Evolutionary conservation across 92 coral and sea anemone species (phyloP).

Genomic region (Zoanthus gigantus): DNA sequence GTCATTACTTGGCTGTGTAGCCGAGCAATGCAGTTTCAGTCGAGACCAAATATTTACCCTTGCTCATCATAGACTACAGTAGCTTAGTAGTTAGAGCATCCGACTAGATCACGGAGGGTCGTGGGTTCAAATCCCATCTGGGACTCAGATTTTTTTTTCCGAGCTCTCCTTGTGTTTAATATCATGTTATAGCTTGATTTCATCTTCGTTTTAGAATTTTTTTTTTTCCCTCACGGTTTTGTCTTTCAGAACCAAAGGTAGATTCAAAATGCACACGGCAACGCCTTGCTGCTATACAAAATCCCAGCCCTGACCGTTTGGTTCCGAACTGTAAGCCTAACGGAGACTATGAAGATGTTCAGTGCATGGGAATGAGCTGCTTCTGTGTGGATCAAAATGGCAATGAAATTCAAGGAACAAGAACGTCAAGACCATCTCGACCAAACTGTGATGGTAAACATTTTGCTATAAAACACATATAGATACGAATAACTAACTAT

Average conservation of each 20-base stretch:
- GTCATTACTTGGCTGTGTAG: too few relatives aligned
- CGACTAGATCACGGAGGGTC: too few relatives aligned
- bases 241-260: constrained; percentile 28
- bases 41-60: too few relatives aligned
- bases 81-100: too few relatives aligned
- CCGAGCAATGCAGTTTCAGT: too few relatives aligned
- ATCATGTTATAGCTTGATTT: too few relatives aligned
- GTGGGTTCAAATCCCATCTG: too few relatives aligned
- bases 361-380: constrained; percentile 73
- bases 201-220: background rate
- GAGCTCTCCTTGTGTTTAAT: too few relatives aligned
- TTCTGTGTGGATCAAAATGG: constrained; percentile 85
- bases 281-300: constrained; percentile 27
- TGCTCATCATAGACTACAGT: too few relatives aligned
- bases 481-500: too few relatives aligned
- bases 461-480: background rate
- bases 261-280: constrained; percentile 38
- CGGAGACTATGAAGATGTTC: constrained; percentile 68
- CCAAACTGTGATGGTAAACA: constrained; percentile 79
- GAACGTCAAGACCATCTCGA: constrained; percentile 76
- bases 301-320: constrained; percentile 49
- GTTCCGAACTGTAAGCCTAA: constrained; percentile 64
- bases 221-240: background rate
- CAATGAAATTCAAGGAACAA: constrained; percentile 79
- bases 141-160: too few relatives aligned